Base-by-base conservation (phyloP, 1,140 invertebrate species). In the Lepidurus packardi region DNA sequence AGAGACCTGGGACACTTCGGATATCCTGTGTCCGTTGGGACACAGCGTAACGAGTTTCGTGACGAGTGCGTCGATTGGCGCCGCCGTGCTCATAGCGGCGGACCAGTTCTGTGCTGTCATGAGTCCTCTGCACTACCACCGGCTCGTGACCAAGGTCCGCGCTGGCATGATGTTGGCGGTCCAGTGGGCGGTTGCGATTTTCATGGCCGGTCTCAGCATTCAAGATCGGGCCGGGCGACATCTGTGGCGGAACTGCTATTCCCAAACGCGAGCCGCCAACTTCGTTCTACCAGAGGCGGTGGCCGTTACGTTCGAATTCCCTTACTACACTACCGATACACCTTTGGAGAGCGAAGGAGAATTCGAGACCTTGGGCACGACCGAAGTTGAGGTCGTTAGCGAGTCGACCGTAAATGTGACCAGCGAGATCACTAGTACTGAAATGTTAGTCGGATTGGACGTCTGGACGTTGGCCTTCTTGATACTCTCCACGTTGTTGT, bases 61-160 rank as follows among this genome's bases (percentile, higher is more conserved):
- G 73, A 87, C 88, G 13, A 86, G 86, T 1, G 88, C 88, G 21
- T 89, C 88, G 16, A 88, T 90, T 2, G 86, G 94, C 25, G 91
- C 91, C 1, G 90, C 95, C 7, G 87, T 94, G 9, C 87, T 95
- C 10, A 94, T 96, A 47, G 92, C 92, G 1, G 85, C 94, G 2
- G 94, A 96, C 83, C 92, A 95, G 82, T 95, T 94, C 84, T 91
- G 92, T 80, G 94, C 94, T 0, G 93, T 96, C 43, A 92, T 93
- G 7, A 92, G 93, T 83, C 94, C 94, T 0, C 86, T 95, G 34
- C 89, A 92, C n/a, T 95, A 95, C 84, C 91, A 92, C 80, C 89
- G 90, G 16, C 89, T 91, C 43, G 88, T 96, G 78, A 90, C 93
- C 81, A 90, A 92, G 81, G 85, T 90, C 10, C 90, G 90, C 73